Evolutionary conservation across 1,140 invertebrate genomes (phyloP).

Genomic region (Andricus grossulariae): DNA sequence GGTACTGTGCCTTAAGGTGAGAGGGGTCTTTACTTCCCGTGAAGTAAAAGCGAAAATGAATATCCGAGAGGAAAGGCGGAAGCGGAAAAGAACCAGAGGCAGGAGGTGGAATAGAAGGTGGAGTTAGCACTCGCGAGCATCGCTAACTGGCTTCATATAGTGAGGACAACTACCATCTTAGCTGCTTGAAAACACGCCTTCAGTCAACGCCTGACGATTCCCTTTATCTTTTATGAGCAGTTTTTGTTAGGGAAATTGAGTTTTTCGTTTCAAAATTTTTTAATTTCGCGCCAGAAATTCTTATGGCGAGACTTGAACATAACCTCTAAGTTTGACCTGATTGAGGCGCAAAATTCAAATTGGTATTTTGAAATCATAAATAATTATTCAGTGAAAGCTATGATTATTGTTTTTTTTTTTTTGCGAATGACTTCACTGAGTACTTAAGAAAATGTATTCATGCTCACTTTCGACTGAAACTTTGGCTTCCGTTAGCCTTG

Average conservation of each 20-base stretch:
- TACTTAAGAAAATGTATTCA: background rate
- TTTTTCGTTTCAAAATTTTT: too few relatives aligned
- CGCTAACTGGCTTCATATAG: conserved; percentile 32
- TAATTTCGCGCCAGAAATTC: too few relatives aligned
- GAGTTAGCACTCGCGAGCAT: conserved; percentile 26
- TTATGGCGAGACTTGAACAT: too few relatives aligned
- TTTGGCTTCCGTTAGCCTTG: background rate
- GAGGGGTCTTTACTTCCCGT: conserved; percentile 40
- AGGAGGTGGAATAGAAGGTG: conserved; percentile 17
- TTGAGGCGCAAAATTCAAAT: too few relatives aligned
- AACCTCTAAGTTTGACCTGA: too few relatives aligned
- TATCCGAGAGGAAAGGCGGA: conserved; percentile 49
- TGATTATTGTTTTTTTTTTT: too few relatives aligned
- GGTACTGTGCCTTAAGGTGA: conserved; percentile 49
- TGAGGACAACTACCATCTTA: conserved; percentile 19
- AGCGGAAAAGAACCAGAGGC: conserved; percentile 44
- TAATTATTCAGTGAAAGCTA: too few relatives aligned
- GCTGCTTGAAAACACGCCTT: conserved; percentile 19
- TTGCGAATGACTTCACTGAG: background rate
- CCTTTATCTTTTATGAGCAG: background rate
- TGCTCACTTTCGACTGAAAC: background rate
- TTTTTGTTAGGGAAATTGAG: too few relatives aligned
- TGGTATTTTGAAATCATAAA: too few relatives aligned
- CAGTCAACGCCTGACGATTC: background rate
- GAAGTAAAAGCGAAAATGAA: conserved; percentile 61